Evolutionary conservation across 2,888 invertebrate genomes (phyloP).

Genomic region (Amaurobius ferox): DNA sequence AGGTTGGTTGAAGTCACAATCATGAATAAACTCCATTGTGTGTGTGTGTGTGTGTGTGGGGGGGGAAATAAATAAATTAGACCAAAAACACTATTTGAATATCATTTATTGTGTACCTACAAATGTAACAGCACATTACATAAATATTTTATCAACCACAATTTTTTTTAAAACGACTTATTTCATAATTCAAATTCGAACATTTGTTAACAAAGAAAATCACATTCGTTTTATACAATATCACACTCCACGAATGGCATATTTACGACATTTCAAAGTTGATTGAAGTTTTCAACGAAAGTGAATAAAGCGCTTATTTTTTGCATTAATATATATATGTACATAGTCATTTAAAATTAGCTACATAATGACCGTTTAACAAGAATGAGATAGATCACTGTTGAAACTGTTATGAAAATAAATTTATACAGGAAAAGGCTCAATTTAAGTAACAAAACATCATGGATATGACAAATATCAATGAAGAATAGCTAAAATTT

Average conservation of each 20-base stretch:
- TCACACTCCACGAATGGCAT: constrained; percentile 25
- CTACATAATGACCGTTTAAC: too few species aligned
- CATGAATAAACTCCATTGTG: too few species aligned
- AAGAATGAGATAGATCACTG: too few species aligned
- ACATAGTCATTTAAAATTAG: too few species aligned
- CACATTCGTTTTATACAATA: constrained; percentile 12
- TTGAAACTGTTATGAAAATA: too few species aligned
- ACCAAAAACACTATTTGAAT: not conserved
- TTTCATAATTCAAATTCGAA: not conserved
- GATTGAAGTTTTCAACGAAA: not conserved
- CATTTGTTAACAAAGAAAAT: constrained; percentile 12
- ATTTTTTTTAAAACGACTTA: not conserved
- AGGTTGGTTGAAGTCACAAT: too few species aligned
- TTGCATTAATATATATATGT: too few species aligned
- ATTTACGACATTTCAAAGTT: not conserved
- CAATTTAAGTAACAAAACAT: too few species aligned
- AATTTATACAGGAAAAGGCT: too few species aligned
- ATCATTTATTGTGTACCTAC: constrained; percentile 55
- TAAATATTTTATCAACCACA: constrained; percentile 57
- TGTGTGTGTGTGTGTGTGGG: too few species aligned
- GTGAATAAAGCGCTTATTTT: not conserved
- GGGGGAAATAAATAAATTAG: not conserved
- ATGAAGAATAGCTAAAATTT: too few species aligned
- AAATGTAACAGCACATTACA: constrained; percentile 59
- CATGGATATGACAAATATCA: too few species aligned